Evolutionary conservation across 1,140 invertebrate species (phyloP).

Genomic region (Drosophila triauraria): DNA sequence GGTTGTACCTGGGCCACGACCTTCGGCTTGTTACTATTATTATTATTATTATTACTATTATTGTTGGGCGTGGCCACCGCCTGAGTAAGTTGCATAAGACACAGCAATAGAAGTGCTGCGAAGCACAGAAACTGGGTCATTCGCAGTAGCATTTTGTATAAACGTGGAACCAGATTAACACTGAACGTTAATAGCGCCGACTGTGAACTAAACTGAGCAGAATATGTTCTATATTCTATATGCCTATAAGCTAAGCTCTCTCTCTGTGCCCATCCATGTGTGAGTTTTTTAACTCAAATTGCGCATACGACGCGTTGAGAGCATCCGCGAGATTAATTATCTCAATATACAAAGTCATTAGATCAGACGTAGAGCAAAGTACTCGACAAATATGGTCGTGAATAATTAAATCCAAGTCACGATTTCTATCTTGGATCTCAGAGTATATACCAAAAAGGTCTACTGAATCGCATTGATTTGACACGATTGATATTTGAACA

Average conservation of each 20-base stretch:
- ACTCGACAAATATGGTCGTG: neutral
- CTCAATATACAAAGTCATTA: conserved; percentile 9
- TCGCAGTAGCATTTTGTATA: conserved; percentile 24
- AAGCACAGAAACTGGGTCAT: conserved; percentile 62
- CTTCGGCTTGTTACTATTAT: conserved; percentile 17
- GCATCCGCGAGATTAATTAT: conserved; percentile 52
- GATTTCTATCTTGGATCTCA: neutral
- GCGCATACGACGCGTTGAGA: conserved; percentile 56
- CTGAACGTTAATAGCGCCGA: conserved; percentile 48
- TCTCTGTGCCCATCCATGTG: conserved; percentile 30
- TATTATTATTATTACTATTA: conserved; percentile 10
- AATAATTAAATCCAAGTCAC: neutral
- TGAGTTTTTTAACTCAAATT: conserved; percentile 39
- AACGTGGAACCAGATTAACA: conserved; percentile 45
- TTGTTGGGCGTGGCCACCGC: conserved; percentile 47
- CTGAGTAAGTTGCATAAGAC: conserved; percentile 43
- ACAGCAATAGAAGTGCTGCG: conserved; percentile 39
- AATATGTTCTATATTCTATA: conserved; percentile 36
- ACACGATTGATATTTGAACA: too few relatives aligned
- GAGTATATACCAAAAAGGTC: neutral
- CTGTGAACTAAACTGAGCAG: conserved; percentile 58
- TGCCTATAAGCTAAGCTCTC: conserved; percentile 20
- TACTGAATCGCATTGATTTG: too few relatives aligned
- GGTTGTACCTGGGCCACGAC: conserved; percentile 20
- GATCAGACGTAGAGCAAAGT: neutral